Conservation (phyloP, 1,140 invertebrate genomes). For the Asobara japonica region DNA sequence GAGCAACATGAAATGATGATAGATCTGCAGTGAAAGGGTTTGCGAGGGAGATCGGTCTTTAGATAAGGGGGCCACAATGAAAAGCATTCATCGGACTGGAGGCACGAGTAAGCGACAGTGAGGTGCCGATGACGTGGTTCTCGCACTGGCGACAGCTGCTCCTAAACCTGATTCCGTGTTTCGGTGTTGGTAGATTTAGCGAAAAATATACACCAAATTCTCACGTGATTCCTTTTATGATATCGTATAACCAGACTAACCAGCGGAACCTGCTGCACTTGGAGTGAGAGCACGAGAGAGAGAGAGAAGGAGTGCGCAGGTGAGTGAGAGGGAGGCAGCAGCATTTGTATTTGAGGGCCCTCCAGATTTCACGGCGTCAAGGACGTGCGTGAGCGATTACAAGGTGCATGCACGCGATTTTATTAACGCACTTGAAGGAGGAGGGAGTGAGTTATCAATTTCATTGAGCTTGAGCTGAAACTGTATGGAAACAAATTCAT, state of each 20-base stretch:
- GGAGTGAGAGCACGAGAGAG: neutral
- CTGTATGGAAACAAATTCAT: too few species aligned
- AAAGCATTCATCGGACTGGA: conserved; percentile 58
- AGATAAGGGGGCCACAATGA: conserved; percentile 64
- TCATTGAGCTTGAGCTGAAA: too few species aligned
- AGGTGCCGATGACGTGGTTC: conserved; percentile 62
- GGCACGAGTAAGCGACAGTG: conserved; percentile 52
- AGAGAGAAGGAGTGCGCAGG: too few species aligned
- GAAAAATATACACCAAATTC: conserved; percentile 28
- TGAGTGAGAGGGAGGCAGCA: too few species aligned
- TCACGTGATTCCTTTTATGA: conserved; percentile 62
- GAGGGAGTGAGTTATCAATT: neutral
- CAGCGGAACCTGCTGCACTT: conserved; percentile 20
- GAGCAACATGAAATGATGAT: too few species aligned
- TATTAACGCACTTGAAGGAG: neutral
- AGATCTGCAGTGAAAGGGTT: neutral
- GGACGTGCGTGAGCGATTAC: conserved; percentile 2
- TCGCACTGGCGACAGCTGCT: conserved; percentile 8
- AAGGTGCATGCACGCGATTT: neutral
- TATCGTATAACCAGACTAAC: conserved; percentile 62
- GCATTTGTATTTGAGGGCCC: too few species aligned
- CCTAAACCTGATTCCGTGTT: conserved; percentile 30
- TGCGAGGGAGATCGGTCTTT: conserved; percentile 47
- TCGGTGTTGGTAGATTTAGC: conserved; percentile 26
- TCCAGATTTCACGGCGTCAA: neutral